A percentile compares a stretch with the other conserved stretches of the same genome.
Evolutionary conservation across 2,888 invertebrate species (phyloP).

Genomic region (Parapristionchus giblindavisi): DNA sequence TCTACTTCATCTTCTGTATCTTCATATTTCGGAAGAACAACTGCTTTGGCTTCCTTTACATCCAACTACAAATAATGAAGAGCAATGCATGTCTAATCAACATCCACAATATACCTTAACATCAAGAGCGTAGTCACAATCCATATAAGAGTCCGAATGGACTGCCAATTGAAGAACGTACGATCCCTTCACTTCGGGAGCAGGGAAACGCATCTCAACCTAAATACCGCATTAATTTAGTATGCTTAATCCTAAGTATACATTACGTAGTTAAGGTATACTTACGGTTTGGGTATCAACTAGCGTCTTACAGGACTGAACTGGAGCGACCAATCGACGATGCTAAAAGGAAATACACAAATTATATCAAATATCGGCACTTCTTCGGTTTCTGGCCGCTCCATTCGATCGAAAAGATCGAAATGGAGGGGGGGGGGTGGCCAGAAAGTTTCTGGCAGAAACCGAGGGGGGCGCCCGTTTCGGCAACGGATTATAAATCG

Average conservation of each 20-base stretch:
- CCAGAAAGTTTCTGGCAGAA: too few relatives aligned
- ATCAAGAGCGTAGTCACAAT: conserved; percentile 92
- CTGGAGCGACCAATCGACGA: conserved; percentile 87
- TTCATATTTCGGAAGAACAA: conserved; percentile 74
- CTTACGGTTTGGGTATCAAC: conserved; percentile 79
- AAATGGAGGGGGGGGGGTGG: too few relatives aligned
- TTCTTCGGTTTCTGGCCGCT: too few relatives aligned
- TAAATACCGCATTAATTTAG: too few relatives aligned
- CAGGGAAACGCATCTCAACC: conserved; percentile 90
- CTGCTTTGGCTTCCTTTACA: conserved; percentile 86
- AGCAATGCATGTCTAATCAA: neutral
- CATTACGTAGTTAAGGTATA: too few relatives aligned
- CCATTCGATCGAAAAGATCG: too few relatives aligned
- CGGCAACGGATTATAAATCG: too few relatives aligned
- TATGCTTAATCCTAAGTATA: too few relatives aligned
- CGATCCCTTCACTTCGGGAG: conserved; percentile 89
- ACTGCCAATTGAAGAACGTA: conserved; percentile 84
- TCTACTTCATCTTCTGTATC: conserved; percentile 70
- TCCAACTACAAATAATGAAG: conserved; percentile 78
- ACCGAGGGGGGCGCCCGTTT: too few relatives aligned
- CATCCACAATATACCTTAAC: conserved; percentile 78
- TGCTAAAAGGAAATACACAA: conserved; percentile 65
- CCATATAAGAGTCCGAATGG: conserved; percentile 94
- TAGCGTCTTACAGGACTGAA: conserved; percentile 91
- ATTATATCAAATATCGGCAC: neutral